Base-by-base conservation (phyloP, 2,797 vertebrate species). In the Thripadectes ignobilis region DNA sequence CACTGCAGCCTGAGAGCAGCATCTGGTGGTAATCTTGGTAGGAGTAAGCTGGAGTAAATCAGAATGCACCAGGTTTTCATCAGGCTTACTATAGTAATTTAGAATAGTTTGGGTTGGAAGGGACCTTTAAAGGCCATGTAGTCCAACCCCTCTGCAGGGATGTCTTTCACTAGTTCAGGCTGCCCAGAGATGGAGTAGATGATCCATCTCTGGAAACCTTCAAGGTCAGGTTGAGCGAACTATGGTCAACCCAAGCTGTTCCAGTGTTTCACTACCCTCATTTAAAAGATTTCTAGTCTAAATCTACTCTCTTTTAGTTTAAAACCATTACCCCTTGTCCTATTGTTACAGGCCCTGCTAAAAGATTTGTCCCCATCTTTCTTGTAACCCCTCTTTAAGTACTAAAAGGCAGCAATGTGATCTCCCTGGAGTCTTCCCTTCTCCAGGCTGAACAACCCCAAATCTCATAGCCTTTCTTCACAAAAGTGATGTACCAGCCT, bases 21-120 rank as follows among this genome's bases (percentile, higher is more conserved):
- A 92, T 76, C 84, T 93, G 92, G 36, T 51, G 86, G 54, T 26
- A 89, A 76, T 62, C 74, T 66, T n/a, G 29, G 63, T 38, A 78
- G 66, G 77, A 61, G 27, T 61, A 61, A 0, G 0, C 30, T 29
- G 41, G 22, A 75, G 66, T 75, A 89, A 93, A 89, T 72, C 12
- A 9, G 63, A 41, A 12, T 5, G 34, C 43, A 66, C 20, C 23
- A 63, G 54, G 49, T 82, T 93, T 90, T 90, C 46, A 54, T 75
- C 65, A 55, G 36, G 58, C 17, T 54, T 82, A 69, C 84, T 81
- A 36, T 92, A 95, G 51, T 51, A 0, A 62, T 95, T 87, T 72
- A 29, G 24, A 61, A 73, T 36, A 55, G 48, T 57, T 78, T 62
- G 26, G 7, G 30, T 73, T 67, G 54, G 61, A 88, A 83, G 29